Evolutionary conservation across 1,140 invertebrate genomes (phyloP).

Genomic region (Saxidomus purpurata): DNA sequence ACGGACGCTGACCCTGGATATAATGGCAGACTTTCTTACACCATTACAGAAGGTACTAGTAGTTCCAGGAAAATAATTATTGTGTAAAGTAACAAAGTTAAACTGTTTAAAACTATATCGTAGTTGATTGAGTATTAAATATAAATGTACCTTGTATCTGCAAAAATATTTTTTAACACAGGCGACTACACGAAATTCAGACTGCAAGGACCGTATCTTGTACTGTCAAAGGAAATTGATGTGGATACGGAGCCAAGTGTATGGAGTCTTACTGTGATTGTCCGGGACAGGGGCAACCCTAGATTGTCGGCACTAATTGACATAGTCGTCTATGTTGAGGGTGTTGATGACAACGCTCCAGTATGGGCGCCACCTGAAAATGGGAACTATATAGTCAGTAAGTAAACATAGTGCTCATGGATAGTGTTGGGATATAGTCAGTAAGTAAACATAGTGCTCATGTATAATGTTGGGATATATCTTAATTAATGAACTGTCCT

Average conservation of each 20-base stretch:
- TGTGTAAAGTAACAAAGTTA: no score
- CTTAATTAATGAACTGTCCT: no score
- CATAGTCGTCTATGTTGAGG: constrained; percentile 55
- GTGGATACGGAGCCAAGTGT: constrained; percentile 44
- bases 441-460: neutral
- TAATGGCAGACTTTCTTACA: constrained; percentile 55
- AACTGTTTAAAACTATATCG: no score
- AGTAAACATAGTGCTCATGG: neutral
- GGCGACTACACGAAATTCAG: constrained; percentile 66
- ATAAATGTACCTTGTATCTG: no score
- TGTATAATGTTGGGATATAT: neutral
- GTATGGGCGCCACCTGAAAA: constrained; percentile 55
- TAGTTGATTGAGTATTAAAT: no score
- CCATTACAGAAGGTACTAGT: constrained; percentile 49
- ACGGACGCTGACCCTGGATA: constrained; percentile 49
- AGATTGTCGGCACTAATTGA: constrained; percentile 46
- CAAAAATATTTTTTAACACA: no score
- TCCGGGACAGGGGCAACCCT: constrained; percentile 48
- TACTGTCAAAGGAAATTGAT: constrained; percentile 48
- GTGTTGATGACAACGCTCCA: constrained; percentile 60
- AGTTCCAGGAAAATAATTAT: no score
- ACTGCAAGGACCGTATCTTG: constrained; percentile 55
- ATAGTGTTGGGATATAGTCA: neutral
- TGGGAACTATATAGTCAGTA: constrained; percentile 41
- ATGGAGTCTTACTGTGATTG: constrained; percentile 41